These are phyloP conservation scores for Trachelus tabidus DNA, from an alignment of 2,888 invertebrate genomes.

Conservation along the genomic window DNA sequence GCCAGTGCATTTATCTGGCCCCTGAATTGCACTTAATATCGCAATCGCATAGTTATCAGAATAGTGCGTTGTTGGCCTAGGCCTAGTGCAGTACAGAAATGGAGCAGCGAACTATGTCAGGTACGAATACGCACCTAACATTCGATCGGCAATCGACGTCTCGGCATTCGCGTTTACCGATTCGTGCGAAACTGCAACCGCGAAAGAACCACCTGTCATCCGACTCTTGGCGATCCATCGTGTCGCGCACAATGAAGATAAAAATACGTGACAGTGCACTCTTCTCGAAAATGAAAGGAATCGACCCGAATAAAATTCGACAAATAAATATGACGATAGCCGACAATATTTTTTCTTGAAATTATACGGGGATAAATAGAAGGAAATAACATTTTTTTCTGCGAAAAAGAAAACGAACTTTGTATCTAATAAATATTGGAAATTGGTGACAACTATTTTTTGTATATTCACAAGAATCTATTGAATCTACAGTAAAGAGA, in stretches of 20 bases:
- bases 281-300: background rate
- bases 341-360: too few species aligned
- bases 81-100: conserved; percentile 40
- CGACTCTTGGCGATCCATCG: background rate
- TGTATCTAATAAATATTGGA: background rate
- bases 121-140: conserved; percentile 23
- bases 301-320: too few species aligned
- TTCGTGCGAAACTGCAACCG: background rate
- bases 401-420: background rate
- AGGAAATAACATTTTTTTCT: background rate
- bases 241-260: background rate
- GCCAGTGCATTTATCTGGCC: conserved; percentile 30
- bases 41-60: conserved; percentile 37
- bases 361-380: background rate
- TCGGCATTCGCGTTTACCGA: background rate
- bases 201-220: background rate
- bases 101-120: conserved; percentile 42
- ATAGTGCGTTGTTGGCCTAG: conserved; percentile 42
- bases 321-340: background rate
- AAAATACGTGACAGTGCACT: background rate
- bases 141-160: background rate
- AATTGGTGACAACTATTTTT: background rate
- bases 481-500: background rate
- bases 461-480: too few species aligned
- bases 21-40: conserved; percentile 33